Evolutionary conservation across 2,113 vertebrate genomes (phyloP).

Genomic region (Corynorhinus townsendii): DNA sequence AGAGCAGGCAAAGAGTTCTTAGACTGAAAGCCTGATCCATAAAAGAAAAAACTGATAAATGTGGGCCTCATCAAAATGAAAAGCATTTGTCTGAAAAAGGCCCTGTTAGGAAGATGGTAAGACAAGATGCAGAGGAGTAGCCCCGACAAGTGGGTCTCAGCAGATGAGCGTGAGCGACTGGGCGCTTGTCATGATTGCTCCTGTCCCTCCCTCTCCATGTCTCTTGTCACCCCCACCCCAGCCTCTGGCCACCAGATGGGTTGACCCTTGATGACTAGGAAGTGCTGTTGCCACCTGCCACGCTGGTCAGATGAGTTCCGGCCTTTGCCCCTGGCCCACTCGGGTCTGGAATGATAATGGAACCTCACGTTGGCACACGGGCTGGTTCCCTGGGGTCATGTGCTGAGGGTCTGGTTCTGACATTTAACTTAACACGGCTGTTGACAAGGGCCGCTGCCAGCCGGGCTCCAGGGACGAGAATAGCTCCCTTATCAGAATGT

Average conservation of each 20-base stretch:
- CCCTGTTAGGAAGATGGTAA: background rate
- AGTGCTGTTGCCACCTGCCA: background rate
- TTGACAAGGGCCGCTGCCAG: slow-evolving; percentile 16
- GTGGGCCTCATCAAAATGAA: background rate
- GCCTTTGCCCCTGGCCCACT: background rate
- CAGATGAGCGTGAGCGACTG: rapidly evolving
- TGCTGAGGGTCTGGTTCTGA: slow-evolving; percentile 44
- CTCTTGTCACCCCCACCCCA: background rate
- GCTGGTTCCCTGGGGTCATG: slow-evolving; percentile 34
- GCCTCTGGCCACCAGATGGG: background rate
- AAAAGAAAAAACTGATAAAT: background rate
- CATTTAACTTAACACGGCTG: slow-evolving; percentile 46
- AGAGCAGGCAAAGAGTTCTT: background rate
- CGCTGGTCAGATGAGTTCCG: background rate
- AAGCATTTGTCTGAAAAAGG: background rate
- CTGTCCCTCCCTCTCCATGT: background rate
- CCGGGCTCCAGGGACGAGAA: slow-evolving; percentile 47
- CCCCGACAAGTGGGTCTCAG: no score
- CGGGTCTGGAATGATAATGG: background rate
- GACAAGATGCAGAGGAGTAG: background rate
- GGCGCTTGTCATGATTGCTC: background rate
- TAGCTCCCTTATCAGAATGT: slow-evolving; percentile 72
- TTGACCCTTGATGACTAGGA: background rate
- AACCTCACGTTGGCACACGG: background rate
- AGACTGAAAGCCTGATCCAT: background rate